phyloP scores from a whole-genome alignment of 2,113 vertebrate genomes.

The Colossoma macropomum region DNA sequence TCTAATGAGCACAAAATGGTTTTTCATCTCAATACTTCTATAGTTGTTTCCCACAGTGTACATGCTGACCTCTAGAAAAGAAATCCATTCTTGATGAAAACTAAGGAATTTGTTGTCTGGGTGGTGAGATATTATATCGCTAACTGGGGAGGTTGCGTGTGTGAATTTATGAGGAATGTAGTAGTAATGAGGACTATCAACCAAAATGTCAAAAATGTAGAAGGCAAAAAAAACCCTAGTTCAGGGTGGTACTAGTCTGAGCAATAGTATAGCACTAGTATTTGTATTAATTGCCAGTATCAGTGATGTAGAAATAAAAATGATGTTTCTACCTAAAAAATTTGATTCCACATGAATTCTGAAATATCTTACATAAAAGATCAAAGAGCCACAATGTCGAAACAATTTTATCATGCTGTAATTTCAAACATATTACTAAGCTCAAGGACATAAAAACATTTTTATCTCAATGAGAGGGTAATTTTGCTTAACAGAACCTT shows the following conservation, averaged over 20 bases:
- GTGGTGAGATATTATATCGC: not conserved
- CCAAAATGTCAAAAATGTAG: not conserved
- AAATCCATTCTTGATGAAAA: too few relatives aligned
- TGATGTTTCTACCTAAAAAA: slow-evolving; percentile 26
- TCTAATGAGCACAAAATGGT: too few relatives aligned
- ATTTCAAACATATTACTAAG: slow-evolving; percentile 25
- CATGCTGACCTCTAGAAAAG: too few relatives aligned
- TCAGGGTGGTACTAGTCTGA: not conserved
- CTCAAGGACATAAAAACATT: slow-evolving; percentile 47
- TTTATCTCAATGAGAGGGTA: slow-evolving; percentile 47
- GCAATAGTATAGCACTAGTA: not conserved
- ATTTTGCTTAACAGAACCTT: slow-evolving; percentile 14
- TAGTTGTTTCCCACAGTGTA: too few relatives aligned
- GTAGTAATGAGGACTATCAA: not conserved
- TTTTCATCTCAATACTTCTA: too few relatives aligned
- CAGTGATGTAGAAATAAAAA: not conserved
- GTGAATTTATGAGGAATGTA: not conserved
- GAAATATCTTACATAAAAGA: slow-evolving; percentile 16
- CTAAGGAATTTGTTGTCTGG: too few relatives aligned
- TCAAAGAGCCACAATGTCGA: slow-evolving; percentile 40
- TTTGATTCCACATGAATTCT: not conserved
- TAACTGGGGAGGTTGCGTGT: not conserved
- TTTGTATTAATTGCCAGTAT: not conserved
- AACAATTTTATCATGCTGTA: slow-evolving; percentile 2
- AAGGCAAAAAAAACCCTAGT: not conserved